Evolutionary conservation across 2,888 invertebrate species (phyloP).

Genomic region (Oscheius myriophilus): DNA sequence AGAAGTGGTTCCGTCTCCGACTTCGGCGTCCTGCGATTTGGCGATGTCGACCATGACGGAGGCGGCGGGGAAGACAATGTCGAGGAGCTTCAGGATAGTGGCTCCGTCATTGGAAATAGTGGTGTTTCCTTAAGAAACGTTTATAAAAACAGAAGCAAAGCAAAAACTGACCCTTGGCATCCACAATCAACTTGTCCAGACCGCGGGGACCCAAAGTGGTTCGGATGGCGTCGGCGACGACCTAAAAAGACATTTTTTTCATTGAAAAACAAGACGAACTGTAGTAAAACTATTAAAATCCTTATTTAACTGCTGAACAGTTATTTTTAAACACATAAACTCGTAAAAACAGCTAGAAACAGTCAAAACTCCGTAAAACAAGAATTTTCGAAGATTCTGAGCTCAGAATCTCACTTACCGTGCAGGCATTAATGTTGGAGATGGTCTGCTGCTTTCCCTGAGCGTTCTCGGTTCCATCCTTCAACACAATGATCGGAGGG

Average conservation of each 20-base stretch:
- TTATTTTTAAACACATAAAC: no score
- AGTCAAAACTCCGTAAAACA: no score
- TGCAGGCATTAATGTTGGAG: conserved; percentile 70
- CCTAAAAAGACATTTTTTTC: conserved; percentile 55
- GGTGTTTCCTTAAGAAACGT: conserved; percentile 78
- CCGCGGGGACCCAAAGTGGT: conserved; percentile 98
- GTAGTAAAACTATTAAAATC: no score
- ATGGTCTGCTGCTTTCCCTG: conserved; percentile 81
- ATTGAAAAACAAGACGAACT: no score
- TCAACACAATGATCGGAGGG: conserved; percentile 93
- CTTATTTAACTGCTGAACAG: no score
- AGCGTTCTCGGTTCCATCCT: conserved; percentile 89
- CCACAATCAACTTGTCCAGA: conserved; percentile 98
- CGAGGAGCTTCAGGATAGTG: conserved; percentile 96
- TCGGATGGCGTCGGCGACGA: conserved; percentile 91
- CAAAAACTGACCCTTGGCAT: conserved; percentile 75
- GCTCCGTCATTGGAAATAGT: conserved; percentile 99
- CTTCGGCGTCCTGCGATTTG: conserved; percentile 82
- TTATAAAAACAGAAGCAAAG: not conserved
- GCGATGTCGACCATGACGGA: conserved; percentile 98
- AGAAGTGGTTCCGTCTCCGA: conserved; percentile 94
- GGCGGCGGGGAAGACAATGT: conserved; percentile 97
- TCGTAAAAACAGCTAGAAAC: no score
- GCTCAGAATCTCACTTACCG: conserved; percentile 39
- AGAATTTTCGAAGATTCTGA: no score